Base-by-base conservation (phyloP, 2,797 vertebrate genomes). In the Hapalemur alaotrensis region DNA sequence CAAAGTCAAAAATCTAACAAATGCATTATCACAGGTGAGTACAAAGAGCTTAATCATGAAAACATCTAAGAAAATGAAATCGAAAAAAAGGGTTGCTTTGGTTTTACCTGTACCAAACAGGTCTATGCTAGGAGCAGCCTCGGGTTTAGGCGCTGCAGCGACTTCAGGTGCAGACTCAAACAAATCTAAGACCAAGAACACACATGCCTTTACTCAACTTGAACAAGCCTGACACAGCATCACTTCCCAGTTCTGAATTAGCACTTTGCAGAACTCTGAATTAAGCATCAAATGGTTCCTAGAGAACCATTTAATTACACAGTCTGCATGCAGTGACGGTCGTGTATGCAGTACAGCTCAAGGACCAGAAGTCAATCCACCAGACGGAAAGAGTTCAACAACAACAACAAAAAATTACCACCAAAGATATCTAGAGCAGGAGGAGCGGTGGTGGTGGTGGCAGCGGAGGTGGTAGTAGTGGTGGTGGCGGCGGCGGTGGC, bases 401-500 rank as follows among this genome's bases (percentile, higher is more conserved):
- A 98, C 96, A 84, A 95, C 82, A 97, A 92, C 70, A 96, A 91
- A 92, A 98, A 99, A 99, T 99, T 99, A 99, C 99, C 99, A 99
- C 99, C 99, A 99, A 99, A 99, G 99, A 99, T 99, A 99, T 99
- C 99, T 99, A 99, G 99, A 99, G 99, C 99, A 98, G 99, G 99
- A 99, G 99, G 97, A 98, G 98, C 98, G 46, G 99, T 97, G 98
- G 96, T 35, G 94, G 98, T 2, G 63, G 97, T 20, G 32, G 98
- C 32, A 54, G 98, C 28, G 57, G 98, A 32, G 70, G 98, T 46
- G 97, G 98, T 92, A 95, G 98, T 94, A 92, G 98, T 94, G 91
- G 99, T 98, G 98, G 99, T 95, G 93, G 99, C 97, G 98, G 99
- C 98, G 97, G 99, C 96, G 97, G 98, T 95, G 97, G 99, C 95